Evolutionary conservation across 2,113 vertebrate genomes (phyloP), one percentile per base, ranked within the genome.

Genomic region (Hyperopisus bebe): DNA sequence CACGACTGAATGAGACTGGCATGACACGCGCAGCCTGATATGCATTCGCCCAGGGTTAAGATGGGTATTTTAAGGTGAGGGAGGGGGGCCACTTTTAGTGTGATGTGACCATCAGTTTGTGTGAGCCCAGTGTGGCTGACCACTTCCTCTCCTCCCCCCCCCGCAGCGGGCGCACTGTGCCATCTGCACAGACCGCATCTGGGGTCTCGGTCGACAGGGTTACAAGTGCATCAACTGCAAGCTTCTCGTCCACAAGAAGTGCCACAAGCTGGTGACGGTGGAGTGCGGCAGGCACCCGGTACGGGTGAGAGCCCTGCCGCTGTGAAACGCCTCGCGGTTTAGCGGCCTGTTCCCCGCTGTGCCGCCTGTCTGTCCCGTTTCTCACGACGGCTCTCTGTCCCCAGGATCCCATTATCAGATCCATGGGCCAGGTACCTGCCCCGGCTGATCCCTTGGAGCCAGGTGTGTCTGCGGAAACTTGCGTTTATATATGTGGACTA

Each of bases 151-250:
- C 88, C 74, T 88, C 48, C 92, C 87, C 31, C 83, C 0, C 91
- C 89, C 91, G 84, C 95, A 99, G 98, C 97, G 98, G 91, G 98
- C 98, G 70, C 98, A 99, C 92, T 99, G 98, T 94, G 98, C 98
- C 93, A 99, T 99, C 96, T 99, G 98, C 91, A 97, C 97, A 0
- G 98, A 99, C 92, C 96, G 98, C 47, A 99, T 99, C 92, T 99
- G 98, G 98, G 98, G 98, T 87, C 95, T 99, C 86, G 98, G 98
- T 44, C 96, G 98, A 90, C 98, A 99, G 91, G 98, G 98, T 7
- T 99, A 99, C 93, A 99, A 99, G 91, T 99, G 98, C 93, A 99
- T 99, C 96, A 99, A 98, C 91, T 99, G 98, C 94, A 99, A 99
- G 93, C 97, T 99, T 89, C 95, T 99, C 46, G 98, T 99, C 82